Evolutionary conservation across 1,140 invertebrate species (phyloP).

Genomic region (Vollenhovia emeryi): DNA sequence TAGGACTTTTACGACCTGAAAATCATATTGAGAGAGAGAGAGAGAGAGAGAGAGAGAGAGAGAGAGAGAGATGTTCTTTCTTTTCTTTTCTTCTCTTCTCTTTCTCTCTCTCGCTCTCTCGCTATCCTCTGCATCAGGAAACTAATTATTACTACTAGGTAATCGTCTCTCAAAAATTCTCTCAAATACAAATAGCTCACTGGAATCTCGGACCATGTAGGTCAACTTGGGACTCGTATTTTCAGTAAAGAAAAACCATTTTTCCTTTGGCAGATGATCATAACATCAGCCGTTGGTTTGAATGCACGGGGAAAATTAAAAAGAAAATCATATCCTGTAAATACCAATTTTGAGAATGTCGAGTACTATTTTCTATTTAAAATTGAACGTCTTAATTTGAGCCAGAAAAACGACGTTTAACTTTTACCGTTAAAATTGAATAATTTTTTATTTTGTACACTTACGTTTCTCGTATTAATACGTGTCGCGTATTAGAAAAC

Average conservation of each 20-base stretch:
- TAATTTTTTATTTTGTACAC: not conserved
- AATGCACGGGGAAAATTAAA: not conserved
- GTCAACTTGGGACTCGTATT: not conserved
- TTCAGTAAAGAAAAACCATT: conserved; percentile 29
- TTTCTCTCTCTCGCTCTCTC: not conserved
- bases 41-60: not conserved
- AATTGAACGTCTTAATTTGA: not conserved
- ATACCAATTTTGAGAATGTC: not conserved
- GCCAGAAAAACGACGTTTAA: not conserved
- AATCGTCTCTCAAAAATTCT: conserved; percentile 9
- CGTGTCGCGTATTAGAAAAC: not conserved
- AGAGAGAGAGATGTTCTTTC: conserved; percentile 59
- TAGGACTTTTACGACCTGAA: conserved; percentile 72
- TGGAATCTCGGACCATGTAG: not conserved
- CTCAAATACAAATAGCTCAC: not conserved
- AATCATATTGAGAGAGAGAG: conserved; percentile 37
- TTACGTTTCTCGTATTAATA: not conserved
- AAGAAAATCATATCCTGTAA: not conserved
- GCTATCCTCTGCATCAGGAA: conserved; percentile 58
- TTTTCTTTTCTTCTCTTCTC: too few species aligned
- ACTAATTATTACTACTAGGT: conserved; percentile 63
- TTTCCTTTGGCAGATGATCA: not conserved
- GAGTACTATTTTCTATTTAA: not conserved
- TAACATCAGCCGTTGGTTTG: not conserved
- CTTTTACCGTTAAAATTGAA: not conserved